Conservation (phyloP, 2,113 vertebrate genomes). For the Heterotilapia buettikoferi region DNA sequence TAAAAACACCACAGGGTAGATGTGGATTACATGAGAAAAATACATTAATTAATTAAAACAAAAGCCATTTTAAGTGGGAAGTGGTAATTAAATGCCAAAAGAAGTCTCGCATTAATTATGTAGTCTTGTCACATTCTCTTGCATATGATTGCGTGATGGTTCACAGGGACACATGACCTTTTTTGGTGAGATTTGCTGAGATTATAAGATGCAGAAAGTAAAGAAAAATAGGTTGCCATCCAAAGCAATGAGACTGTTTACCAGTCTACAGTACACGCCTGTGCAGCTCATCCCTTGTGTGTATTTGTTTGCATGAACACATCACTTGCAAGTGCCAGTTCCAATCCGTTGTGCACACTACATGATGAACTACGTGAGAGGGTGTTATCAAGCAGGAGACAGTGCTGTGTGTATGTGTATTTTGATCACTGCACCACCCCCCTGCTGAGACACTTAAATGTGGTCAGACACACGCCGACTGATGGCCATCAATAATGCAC, state of each 20-base stretch:
- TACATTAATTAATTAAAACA: background rate
- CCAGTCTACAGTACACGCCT: background rate
- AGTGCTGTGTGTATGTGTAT: conserved; percentile 35
- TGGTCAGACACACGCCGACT: conserved; percentile 59
- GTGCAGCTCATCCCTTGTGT: background rate
- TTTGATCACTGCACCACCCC: conserved; percentile 46
- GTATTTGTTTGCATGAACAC: conserved; percentile 42
- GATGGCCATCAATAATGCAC: conserved; percentile 74
- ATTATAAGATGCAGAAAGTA: background rate
- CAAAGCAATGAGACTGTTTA: background rate
- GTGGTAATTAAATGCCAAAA: background rate
- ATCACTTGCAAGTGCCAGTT: conserved; percentile 43
- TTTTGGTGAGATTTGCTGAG: background rate
- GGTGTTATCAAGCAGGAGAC: background rate
- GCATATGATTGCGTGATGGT: background rate
- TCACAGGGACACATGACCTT: background rate
- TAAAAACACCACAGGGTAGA: background rate
- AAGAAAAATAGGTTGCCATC: background rate
- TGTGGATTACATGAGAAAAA: background rate
- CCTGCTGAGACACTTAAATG: conserved; percentile 66
- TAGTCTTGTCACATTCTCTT: background rate
- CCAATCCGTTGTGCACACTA: conserved; percentile 4
- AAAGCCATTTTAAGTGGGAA: background rate
- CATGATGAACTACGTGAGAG: background rate
- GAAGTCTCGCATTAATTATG: background rate